phyloP scores from a whole-genome alignment of 37 sponge, comb jelly and placozoan species.

The Axinella damicornis region DNA sequence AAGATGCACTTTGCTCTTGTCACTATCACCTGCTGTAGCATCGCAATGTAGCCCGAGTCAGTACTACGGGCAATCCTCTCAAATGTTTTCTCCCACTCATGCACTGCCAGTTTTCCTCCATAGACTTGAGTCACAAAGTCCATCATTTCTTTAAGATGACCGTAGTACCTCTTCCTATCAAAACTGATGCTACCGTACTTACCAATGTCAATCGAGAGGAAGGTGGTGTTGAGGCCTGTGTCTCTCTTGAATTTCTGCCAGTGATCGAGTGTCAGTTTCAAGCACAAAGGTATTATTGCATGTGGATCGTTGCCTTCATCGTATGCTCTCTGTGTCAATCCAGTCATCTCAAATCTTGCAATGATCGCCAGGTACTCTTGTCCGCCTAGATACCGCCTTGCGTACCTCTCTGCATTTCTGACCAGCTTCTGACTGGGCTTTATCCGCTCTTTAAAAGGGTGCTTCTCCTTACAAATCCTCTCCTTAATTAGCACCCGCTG shows the following conservation, averaged over 20 bases:
- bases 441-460: not conserved
- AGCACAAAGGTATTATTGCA: slow-evolving; percentile 27
- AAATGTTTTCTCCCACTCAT: slow-evolving; percentile 42
- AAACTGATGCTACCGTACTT: slow-evolving; percentile 54
- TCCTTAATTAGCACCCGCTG: slow-evolving; percentile 11
- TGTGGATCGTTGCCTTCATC: not conserved
- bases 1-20: slow-evolving; percentile 55
- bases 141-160: not conserved
- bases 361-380: slow-evolving; percentile 33
- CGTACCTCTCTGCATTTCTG: slow-evolving; percentile 21
- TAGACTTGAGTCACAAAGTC: slow-evolving; percentile 30
- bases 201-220: slow-evolving; percentile 44
- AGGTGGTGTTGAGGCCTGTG: slow-evolving; percentile 1
- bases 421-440: slow-evolving; percentile 34
- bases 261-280: not conserved
- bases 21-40: slow-evolving; percentile 46
- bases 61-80: slow-evolving; percentile 5
- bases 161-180: slow-evolving; percentile 16
- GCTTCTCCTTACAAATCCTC: slow-evolving; percentile 5
- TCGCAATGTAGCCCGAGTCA: slow-evolving; percentile 45
- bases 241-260: not conserved
- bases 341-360: slow-evolving; percentile 50
- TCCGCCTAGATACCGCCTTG: not conserved
- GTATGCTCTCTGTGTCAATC: not conserved
- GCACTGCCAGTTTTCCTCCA: not conserved